Evolutionary conservation across 1,140 invertebrate species (phyloP), one percentile per base, ranked within the genome.

Genomic region (Aphelinus certus): DNA sequence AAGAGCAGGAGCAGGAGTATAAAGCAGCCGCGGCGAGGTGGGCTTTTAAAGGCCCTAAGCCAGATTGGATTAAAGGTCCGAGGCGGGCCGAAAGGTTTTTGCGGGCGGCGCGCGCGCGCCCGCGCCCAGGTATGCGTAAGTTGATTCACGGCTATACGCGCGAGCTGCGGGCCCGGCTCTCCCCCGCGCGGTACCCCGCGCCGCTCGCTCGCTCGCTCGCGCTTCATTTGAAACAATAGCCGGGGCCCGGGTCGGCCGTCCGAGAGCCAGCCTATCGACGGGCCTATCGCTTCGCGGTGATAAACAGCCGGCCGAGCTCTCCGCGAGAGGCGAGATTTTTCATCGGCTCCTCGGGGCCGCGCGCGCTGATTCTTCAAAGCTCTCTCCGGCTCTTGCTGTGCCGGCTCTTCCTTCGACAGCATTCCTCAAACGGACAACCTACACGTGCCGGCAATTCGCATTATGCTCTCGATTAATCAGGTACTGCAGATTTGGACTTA

Each of bases 11-110:
- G 64, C 47, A 66, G 48, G 3, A 66, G 47, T 43, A 9, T 5
- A 60, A 1, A 63, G 66, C 6, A 51, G 62, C 48, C 10, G 26
- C 2, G 55, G 26, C 26, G 70, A 67, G 56, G 68, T 66, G 70
- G 63, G 71, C 66, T 81, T 83, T 83, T 82, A 83, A 83, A 78
- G 81, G 80, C 81, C 73, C 49, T 26, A 77, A 79, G 75, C 79
- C 77, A 81, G 78, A 84, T 84, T 81, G 83, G 83, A 83, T 86
- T 84, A 84, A 84, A 85, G 83, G 84, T 83, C 83, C 81, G 79
- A 80, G 82, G 82, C 80, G 81, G 78, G 61, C 65, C 70, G 58
- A 43, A 49, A 47, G 71, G 45, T 67, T 73, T 73, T 62, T 57
- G 64, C 71, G 58, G 9, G 60, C 49, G 45, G 57, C 65, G 63